Evolutionary conservation across 2,113 vertebrate genomes (phyloP).

Genomic region (pig (Sus scrofa)): DNA sequence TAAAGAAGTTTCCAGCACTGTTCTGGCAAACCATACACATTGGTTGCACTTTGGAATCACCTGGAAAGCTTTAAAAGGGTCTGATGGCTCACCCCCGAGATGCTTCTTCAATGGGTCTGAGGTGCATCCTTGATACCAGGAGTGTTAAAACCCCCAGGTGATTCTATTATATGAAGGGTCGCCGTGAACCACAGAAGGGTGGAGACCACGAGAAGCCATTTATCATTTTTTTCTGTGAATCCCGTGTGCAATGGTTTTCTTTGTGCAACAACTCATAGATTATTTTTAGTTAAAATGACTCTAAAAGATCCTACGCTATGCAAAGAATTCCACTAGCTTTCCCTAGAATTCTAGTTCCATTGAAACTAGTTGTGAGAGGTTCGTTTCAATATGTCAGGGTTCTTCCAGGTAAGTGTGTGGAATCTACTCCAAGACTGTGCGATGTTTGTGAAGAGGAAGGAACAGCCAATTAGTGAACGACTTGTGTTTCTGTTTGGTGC

Average conservation of each 20-base stretch:
- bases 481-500: not conserved
- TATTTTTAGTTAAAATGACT: not conserved
- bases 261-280: not conserved
- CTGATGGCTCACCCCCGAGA: not conserved
- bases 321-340: not conserved
- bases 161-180: not conserved
- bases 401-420: not conserved
- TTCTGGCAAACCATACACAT: not conserved
- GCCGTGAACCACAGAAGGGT: not conserved
- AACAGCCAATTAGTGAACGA: not conserved
- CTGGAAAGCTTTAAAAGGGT: not conserved
- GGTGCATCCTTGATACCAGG: not conserved
- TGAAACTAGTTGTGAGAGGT: not conserved
- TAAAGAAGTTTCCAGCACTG: not conserved
- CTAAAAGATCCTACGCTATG: not conserved
- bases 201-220: not conserved
- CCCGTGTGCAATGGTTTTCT: not conserved
- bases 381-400: no score
- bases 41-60: not conserved
- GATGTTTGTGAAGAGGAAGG: not conserved
- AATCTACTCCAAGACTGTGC: not conserved
- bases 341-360: not conserved
- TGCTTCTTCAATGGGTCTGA: not conserved
- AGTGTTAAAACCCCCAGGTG: not conserved
- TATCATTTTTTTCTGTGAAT: not conserved